Evolutionary conservation across 2,888 invertebrate species (phyloP), one percentile per base, ranked within the genome.

Genomic region (Choristoneura rosaceana): DNA sequence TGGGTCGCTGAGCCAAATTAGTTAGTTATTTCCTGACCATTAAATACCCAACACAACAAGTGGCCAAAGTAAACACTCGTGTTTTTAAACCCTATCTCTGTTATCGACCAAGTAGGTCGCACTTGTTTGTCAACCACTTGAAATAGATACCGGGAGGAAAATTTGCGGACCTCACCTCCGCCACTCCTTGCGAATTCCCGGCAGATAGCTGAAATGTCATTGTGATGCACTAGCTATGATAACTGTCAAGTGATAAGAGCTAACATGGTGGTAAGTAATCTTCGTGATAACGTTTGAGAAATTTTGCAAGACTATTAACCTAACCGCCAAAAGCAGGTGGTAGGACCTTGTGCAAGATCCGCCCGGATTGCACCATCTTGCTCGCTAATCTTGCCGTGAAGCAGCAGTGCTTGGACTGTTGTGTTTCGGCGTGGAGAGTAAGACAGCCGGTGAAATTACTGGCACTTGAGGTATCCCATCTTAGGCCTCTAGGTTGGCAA

Each of bases 91-190:
- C 55, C 55, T 55, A 55, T 55, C 55, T 17, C 25, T 15, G 15
- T 25, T 55, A 55, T 25, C 55, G 25, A 2, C 25, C 55, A 55
- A 55, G 55, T 25, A 55, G 55, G 55, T 55, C 55, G 12, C 47
- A n/a, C n/a, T 25, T 55, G 55, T 55, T 55, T 55, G 55, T 45
- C 55, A 4, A 45, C 34, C 71, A 71, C 71, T 71, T 25, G 52
- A 71, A 33, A 10, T 2, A 34, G 52, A 41, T n/a, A 50, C 61
- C 34, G n/a, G 58, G 45, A 67, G 70, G 66, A 71, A 61, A 66
- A 38, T 71, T 70, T 70, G 50, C 52, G 43, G 43, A 34, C 41
- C 71, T 43, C 70, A 60, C 70, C 70, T 60, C 65, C 65, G 41
- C n/a, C 60, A 71, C 61, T 61, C 66, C 66, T 59, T 5, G 66